Conservation (phyloP, 2,797 vertebrate genomes). For the Hippoglossus hippoglossus region DNA sequence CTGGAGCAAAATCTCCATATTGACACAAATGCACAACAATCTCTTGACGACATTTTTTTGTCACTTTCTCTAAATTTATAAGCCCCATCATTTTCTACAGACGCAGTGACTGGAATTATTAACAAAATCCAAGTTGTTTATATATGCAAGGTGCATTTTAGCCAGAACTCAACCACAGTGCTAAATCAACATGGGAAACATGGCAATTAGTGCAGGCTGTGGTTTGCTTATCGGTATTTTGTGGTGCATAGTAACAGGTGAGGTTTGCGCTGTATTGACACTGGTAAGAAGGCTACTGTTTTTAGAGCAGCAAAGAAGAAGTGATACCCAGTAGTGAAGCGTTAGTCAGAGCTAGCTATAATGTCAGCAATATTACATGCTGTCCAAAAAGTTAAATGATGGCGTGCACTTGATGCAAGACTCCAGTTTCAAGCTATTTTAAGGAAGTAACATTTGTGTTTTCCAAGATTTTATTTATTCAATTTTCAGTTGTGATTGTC, state of each 20-base stretch:
- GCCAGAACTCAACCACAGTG: not conserved
- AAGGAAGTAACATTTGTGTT: too few relatives aligned
- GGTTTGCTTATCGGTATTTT: constrained; percentile 5
- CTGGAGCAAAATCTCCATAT: not conserved
- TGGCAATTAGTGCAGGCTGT: not conserved
- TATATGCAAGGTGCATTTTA: constrained; percentile 4
- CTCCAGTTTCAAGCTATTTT: too few relatives aligned
- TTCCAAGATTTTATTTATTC: too few relatives aligned
- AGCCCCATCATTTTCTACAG: not conserved
- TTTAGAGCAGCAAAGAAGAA: too few relatives aligned
- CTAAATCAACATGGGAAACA: constrained; percentile 1
- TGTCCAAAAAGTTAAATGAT: too few relatives aligned
- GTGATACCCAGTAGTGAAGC: too few relatives aligned
- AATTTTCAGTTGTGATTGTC: too few relatives aligned
- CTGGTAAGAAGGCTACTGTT: too few relatives aligned
- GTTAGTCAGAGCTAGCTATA: too few relatives aligned
- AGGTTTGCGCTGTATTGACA: not conserved
- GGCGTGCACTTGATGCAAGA: too few relatives aligned
- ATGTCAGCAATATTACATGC: too few relatives aligned
- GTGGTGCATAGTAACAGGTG: not conserved
- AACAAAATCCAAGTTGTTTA: not conserved
- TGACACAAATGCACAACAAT: not conserved
- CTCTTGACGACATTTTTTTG: not conserved
- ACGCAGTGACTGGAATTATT: not conserved
- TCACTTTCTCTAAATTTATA: not conserved